Conservation (phyloP, 2,888 invertebrate species). For the Oscheius onirici region DNA sequence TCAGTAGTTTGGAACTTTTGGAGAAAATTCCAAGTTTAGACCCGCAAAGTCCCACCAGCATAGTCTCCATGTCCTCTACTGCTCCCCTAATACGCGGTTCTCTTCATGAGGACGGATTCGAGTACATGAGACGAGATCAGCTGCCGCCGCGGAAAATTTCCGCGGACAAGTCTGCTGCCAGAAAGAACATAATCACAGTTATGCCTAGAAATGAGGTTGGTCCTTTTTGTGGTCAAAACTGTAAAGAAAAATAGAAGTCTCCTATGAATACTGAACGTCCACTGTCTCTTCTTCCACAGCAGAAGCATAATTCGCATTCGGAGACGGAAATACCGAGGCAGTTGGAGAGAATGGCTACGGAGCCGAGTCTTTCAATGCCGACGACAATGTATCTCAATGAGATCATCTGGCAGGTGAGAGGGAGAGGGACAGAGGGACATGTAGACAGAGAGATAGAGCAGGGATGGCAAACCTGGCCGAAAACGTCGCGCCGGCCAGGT, state of each 20-base stretch:
- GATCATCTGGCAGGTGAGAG: conserved; percentile 31
- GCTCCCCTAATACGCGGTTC: neutral
- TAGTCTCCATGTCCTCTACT: neutral
- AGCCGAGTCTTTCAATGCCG: conserved; percentile 22
- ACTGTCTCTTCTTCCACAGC: neutral
- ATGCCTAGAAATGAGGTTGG: conserved; percentile 15
- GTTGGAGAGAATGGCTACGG: conserved; percentile 17
- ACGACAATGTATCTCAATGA: conserved; percentile 28
- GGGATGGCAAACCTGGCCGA: too few relatives aligned
- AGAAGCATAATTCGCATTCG: neutral
- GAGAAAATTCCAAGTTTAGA: neutral
- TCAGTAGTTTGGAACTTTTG: neutral
- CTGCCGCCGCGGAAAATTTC: conserved; percentile 8
- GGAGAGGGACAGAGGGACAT: too few relatives aligned
- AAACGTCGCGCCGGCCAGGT: too few relatives aligned
- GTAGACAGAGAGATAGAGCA: too few relatives aligned
- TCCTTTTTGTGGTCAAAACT: neutral
- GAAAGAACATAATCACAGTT: conserved; percentile 15
- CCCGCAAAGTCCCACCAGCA: conserved; percentile 13
- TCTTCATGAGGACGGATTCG: conserved; percentile 5
- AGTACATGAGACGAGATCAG: neutral
- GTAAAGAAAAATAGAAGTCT: neutral
- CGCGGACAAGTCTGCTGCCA: neutral
- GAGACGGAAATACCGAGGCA: neutral
- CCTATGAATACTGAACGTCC: conserved; percentile 6